Evolutionary conservation across 2,797 vertebrate genomes (phyloP).

Genomic region (Mallotus villosus): DNA sequence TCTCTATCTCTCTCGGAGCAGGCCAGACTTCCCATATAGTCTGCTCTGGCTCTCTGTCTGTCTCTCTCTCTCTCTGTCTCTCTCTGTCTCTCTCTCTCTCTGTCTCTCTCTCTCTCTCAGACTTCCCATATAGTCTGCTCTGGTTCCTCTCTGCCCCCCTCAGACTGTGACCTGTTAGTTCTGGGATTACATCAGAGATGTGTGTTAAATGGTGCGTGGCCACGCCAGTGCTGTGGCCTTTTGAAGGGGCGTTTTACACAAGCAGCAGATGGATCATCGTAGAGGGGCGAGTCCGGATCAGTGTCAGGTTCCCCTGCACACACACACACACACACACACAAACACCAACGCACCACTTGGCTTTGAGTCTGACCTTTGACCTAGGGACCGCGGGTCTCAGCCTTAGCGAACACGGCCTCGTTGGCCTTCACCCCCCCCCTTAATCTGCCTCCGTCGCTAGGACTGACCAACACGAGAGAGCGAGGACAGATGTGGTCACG

Average conservation of each 20-base stretch:
- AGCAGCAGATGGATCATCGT: slow-evolving; percentile 25
- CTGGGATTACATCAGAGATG: slow-evolving; percentile 44
- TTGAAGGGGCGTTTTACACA: slow-evolving; percentile 27
- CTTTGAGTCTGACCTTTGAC: slow-evolving; percentile 33
- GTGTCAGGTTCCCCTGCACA: slow-evolving; percentile 22
- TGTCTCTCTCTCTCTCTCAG: too few species aligned
- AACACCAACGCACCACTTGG: slow-evolving; percentile 13
- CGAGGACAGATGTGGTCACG: not conserved
- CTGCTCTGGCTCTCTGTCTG: too few species aligned
- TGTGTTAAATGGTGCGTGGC: slow-evolving; percentile 53
- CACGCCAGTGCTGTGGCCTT: slow-evolving; percentile 37
- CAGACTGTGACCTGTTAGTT: slow-evolving; percentile 32
- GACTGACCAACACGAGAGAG: not conserved
- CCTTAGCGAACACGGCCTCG: slow-evolving; percentile 23
- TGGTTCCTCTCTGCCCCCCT: too few species aligned
- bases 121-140: too few species aligned
- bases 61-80: too few species aligned
- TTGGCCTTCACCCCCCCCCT: slow-evolving; percentile 15
- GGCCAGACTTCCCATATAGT: too few species aligned
- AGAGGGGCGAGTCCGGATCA: slow-evolving; percentile 15
- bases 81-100: too few species aligned
- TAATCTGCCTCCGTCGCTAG: not conserved
- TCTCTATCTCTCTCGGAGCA: too few species aligned
- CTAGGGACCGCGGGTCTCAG: slow-evolving; percentile 20
- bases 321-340: not conserved